These are phyloP conservation scores for Delphinus delphis DNA, from an alignment of 2,113 vertebrate species.

Conservation along the genomic window DNA sequence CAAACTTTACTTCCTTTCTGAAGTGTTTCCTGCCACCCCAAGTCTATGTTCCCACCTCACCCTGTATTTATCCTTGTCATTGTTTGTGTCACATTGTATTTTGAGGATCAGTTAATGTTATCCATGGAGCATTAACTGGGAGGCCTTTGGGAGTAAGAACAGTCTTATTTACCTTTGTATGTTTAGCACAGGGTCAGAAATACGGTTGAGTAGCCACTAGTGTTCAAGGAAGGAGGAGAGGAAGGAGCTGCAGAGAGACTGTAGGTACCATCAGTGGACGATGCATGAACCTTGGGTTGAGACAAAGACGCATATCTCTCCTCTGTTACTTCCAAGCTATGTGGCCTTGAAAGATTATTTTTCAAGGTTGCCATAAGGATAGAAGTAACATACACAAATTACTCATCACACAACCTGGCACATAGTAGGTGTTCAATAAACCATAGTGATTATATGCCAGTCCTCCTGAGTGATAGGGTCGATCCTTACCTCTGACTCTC, in stretches of 20 bases:
- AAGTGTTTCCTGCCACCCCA: neutral
- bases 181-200: neutral
- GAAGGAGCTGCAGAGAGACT: neutral
- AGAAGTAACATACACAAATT: neutral
- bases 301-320: neutral
- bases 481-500: accelerated
- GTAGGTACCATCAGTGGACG: too few species aligned
- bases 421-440: neutral
- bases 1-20: neutral
- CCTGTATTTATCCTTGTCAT: neutral
- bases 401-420: neutral
- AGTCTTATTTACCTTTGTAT: neutral
- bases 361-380: neutral
- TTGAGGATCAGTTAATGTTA: neutral
- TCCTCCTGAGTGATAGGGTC: neutral
- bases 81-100: neutral
- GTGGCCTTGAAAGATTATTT: neutral
- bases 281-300: neutral
- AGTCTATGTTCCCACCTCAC: neutral
- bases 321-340: neutral
- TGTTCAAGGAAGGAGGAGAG: neutral
- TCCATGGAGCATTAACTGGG: neutral
- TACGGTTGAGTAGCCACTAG: too few species aligned
- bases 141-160: neutral
- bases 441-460: accelerated